Evolutionary conservation across 2,113 vertebrate genomes (phyloP), one percentile per base, ranked within the genome.

Genomic region (Steatornis caripensis): DNA sequence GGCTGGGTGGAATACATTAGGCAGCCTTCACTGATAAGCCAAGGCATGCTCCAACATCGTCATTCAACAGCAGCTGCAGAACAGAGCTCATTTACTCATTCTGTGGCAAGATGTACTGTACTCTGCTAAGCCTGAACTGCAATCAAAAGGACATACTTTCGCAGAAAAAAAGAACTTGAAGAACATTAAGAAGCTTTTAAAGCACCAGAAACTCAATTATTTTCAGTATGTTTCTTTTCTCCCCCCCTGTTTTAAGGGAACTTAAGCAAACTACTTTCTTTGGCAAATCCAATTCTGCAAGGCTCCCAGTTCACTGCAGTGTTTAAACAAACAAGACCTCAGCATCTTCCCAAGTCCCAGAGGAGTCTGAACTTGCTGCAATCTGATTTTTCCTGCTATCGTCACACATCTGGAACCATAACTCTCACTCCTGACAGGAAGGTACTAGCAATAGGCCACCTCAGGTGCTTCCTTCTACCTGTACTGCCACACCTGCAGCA

Each of bases 111-210:
- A 95, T 83, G 91, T 94, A 90, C 93, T 84, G 89, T 91, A 93
- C 86, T 93, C 76, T 89, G 69, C 75, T 90, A 95, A 93, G 80
- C 70, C 81, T 71, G 89, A 95, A 91, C 65, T 80, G 84, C 82
- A 96, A 96, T 96, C 84, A 94, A 91, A 96, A 95, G 92, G 92
- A 96, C 84, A 81, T 79, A 64, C 54, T 96, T 93, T 75, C 0
- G 0, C 48, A 75, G 81, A 57, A 66, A 90, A 87, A 74, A 91
- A 87, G 24, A 90, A 92, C 54, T 76, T 74, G 77, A 93, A 89
- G 88, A 95, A 91, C 93, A 95, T 87, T 93, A 90, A 89, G 78
- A 88, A 87, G 89, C 76, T 97, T 94, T 95, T 90, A 97, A 96
- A 97, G 92, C 32, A 92, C 45, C n/a, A 85, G 58, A 94, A 97